Conservation (phyloP, 64 coral and sea anemone genomes). For the Acropora yongei region DNA sequence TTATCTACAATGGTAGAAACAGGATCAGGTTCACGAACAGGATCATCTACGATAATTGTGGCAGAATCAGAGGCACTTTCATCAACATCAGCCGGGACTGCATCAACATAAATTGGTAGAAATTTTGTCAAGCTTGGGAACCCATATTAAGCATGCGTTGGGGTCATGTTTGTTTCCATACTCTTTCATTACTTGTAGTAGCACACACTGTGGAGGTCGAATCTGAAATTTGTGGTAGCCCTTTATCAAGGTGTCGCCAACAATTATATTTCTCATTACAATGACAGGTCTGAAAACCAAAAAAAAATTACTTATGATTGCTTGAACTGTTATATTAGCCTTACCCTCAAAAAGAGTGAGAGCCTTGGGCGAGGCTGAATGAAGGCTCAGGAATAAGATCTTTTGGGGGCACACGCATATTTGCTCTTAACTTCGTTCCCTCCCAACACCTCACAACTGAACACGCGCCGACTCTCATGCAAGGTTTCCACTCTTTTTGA, state of each 20-base stretch:
- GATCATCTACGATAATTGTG: no score
- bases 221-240: background rate
- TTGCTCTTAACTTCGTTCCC: background rate
- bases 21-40: no score
- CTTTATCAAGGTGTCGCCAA: no score
- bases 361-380: no score
- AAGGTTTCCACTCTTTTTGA: background rate
- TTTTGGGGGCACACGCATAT: background rate
- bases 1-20: no score
- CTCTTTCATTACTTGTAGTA: slow-evolving; percentile 38
- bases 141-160: slow-evolving; percentile 43
- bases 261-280: slow-evolving; percentile 35
- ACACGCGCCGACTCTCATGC: background rate
- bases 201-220: slow-evolving; percentile 50
- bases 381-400: no score
- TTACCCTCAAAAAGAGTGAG: no score
- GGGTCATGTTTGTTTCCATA: slow-evolving; percentile 27
- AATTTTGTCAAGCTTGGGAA: slow-evolving; percentile 50
- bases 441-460: background rate
- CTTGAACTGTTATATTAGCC: no score
- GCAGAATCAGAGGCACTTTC: no score
- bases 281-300: slow-evolving; percentile 16
- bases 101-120: slow-evolving; percentile 7
- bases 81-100: no score
- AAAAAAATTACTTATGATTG: background rate